Base-by-base conservation (phyloP, 2,113 vertebrate genomes). In the Patagioenas fasciata region DNA sequence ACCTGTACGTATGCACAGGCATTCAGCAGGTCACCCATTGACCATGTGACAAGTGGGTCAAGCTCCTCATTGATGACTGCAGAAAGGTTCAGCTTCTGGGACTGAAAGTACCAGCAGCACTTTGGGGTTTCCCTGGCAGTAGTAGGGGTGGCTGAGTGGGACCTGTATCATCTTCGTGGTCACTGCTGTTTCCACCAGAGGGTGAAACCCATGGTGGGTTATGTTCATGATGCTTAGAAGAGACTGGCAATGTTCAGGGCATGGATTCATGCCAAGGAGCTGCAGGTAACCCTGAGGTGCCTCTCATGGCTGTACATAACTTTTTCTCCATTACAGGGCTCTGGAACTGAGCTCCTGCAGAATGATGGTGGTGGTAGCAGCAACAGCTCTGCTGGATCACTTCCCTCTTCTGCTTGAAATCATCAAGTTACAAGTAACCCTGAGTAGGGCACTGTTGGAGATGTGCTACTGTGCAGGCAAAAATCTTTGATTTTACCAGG, bases 201-300 rank as follows among this genome's bases (percentile, higher is more conserved):
- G 10, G 13, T 48, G 44, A 77, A 85, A 21, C 1, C 48, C 47
- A 38, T 0, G 0, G 4, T 42, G 17, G 48, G 2, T 8, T 79
- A 5, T 42, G 15, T 29, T 88, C 25, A 42, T 64, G 20, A 23
- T 38, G 23, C 48, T 42, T 18, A 72, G 28, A n/a, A 85, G 61
- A 54, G 13, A 28, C 21, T 0, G 0, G 11, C 13, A 51, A 31
- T 10, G 12, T 12, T 56, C 48, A n/a, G 36, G 26, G 54, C 70
- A 11, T 6, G 25, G 40, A 5, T n/a, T 13, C 0, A 3, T 34
- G 58, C 11, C 1, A 2, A 80, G 32, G 14, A 50, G 12, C 0
- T 1, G n/a, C 50, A 36, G 36, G 21, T 40, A 83, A 38, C 4
- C 2, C 15, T 11, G 44, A 44, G 8, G 3, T 57, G 26, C 4